phyloP scores from a whole-genome alignment of 2,888 invertebrate species.

The Vesta saturnalis region DNA sequence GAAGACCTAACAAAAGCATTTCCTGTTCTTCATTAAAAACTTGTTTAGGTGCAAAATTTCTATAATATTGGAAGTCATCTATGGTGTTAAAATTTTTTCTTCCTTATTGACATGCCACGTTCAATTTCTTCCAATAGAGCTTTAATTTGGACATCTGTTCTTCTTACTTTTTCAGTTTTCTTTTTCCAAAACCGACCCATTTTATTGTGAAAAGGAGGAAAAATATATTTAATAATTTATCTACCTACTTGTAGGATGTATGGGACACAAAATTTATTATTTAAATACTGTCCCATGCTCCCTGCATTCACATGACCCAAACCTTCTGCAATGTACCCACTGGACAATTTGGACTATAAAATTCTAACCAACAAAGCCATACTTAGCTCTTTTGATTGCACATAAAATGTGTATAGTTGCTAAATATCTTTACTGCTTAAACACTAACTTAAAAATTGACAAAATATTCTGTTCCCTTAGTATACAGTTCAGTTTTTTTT shows the following conservation, averaged over 20 bases:
- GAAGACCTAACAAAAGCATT: not conserved
- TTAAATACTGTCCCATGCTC: not conserved
- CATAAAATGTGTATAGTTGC: no score
- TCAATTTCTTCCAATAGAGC: not conserved
- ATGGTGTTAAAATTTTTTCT: not conserved
- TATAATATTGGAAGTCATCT: not conserved
- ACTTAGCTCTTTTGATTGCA: no score
- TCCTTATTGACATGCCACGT: not conserved
- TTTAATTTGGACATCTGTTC: not conserved
- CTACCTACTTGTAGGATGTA: not conserved
- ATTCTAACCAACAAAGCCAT: no score
- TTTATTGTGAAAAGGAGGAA: not conserved
- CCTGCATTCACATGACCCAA: not conserved
- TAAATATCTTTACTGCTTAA: no score
- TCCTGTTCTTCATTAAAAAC: not conserved
- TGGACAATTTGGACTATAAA: no score
- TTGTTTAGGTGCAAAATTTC: not conserved
- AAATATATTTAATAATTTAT: not conserved
- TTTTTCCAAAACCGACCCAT: slow-evolving; percentile 3
- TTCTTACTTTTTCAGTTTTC: not conserved
- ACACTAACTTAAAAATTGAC: no score
- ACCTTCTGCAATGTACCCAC: not conserved
- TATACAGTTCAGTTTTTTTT: no score
- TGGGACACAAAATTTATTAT: no score
- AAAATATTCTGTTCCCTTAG: no score